Evolutionary conservation across 2,888 invertebrate genomes (phyloP).

Genomic region (Sesamia inferens): DNA sequence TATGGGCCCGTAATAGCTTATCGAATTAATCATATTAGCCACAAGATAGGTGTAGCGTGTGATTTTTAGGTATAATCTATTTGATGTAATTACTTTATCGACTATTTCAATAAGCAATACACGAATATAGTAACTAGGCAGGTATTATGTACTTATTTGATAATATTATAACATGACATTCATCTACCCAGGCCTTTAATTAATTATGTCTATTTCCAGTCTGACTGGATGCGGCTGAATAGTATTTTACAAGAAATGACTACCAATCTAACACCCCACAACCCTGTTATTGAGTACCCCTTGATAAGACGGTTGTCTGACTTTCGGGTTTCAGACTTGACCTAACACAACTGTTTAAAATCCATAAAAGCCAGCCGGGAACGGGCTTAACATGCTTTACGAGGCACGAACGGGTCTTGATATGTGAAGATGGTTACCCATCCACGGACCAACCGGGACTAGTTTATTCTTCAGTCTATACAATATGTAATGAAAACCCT

Average conservation of each 20-base stretch:
- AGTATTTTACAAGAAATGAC: neutral
- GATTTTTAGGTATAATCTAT: neutral
- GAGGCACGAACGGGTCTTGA: neutral
- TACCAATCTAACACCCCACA: neutral
- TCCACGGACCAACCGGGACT: too few species aligned
- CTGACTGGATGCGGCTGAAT: neutral
- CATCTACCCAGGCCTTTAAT: neutral
- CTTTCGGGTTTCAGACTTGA: too few species aligned
- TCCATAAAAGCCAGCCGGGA: neutral
- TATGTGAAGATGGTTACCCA: too few species aligned
- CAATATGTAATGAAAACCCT: too few species aligned
- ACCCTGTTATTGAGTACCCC: neutral
- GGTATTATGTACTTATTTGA: constrained; percentile 1
- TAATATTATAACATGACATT: neutral
- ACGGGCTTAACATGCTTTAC: too few species aligned
- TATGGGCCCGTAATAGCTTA: constrained; percentile 21
- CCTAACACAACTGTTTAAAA: neutral
- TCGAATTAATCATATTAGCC: constrained; percentile 11
- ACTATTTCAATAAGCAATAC: constrained; percentile 13
- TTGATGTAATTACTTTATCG: neutral
- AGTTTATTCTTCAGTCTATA: too few species aligned
- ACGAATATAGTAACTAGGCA: neutral
- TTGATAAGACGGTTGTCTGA: too few species aligned
- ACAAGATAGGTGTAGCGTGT: constrained; percentile 9
- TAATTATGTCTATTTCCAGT: neutral